Conservation (phyloP, 2,113 vertebrate genomes). For the Peromyscus maniculatus region DNA sequence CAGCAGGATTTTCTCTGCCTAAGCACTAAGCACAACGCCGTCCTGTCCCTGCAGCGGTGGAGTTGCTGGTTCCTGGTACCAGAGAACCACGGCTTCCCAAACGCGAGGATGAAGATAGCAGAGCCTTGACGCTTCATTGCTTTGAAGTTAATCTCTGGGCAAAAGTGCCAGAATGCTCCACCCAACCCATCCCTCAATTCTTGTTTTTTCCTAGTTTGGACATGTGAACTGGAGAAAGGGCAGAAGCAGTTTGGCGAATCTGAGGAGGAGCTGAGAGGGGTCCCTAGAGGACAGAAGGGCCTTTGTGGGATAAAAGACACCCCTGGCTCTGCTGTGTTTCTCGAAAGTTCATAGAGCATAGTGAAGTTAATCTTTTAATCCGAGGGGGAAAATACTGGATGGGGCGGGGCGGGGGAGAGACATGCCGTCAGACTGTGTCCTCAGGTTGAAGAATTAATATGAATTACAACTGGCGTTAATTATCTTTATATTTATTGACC, state of each 20-base stretch:
- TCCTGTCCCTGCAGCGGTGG: no score
- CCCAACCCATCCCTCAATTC: background rate
- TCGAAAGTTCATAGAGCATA: background rate
- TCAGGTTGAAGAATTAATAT: background rate
- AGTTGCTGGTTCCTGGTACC: background rate
- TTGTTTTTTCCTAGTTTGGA: background rate
- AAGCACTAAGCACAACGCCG: background rate
- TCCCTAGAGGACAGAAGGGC: background rate
- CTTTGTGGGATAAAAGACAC: background rate
- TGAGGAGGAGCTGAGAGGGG: background rate
- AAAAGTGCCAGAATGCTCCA: background rate
- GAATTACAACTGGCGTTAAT: background rate
- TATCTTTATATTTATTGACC: constrained; percentile 43
- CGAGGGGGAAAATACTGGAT: background rate
- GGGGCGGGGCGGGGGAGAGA: background rate
- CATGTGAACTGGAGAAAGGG: background rate
- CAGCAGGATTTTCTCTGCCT: background rate
- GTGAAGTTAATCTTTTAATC: background rate
- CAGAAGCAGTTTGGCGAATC: background rate
- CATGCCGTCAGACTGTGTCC: background rate
- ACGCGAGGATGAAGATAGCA: background rate
- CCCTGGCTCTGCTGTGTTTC: background rate
- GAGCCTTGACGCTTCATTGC: background rate
- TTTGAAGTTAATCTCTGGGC: background rate
- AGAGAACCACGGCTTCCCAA: background rate